Conservation (phyloP, 2,888 invertebrate genomes). For the Villa cingulata region DNA sequence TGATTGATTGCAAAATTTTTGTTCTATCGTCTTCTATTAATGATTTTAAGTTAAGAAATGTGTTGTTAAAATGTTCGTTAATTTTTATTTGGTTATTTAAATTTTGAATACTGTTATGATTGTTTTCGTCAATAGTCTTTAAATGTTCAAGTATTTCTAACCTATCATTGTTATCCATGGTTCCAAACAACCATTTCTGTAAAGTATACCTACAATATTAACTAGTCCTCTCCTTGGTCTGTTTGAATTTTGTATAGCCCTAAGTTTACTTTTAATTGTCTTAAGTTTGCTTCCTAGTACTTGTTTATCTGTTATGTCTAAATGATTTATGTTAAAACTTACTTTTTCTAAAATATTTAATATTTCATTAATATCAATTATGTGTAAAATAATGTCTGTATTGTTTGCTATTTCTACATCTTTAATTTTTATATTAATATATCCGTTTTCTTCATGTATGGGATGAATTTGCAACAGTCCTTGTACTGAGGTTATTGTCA, state of each 20-base stretch:
- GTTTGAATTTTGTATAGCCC: not conserved
- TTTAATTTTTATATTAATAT: not conserved
- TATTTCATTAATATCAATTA: not conserved
- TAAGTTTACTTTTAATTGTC: not conserved
- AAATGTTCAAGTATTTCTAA: not conserved
- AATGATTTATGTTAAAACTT: not conserved
- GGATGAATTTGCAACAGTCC: not conserved
- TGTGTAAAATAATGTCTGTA: not conserved
- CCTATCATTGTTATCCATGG: not conserved
- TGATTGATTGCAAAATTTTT: conserved; percentile 1
- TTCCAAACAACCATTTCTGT: not conserved
- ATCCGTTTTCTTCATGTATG: not conserved
- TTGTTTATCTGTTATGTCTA: not conserved
- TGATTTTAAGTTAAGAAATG: not conserved
- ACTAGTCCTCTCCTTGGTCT: conserved; percentile 1
- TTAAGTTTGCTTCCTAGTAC: not conserved
- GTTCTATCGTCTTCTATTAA: conserved; percentile 1
- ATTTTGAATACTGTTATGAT: too few species aligned
- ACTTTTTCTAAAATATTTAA: not conserved
- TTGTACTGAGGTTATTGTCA: not conserved
- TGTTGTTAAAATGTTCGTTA: not conserved
- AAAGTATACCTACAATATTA: not conserved
- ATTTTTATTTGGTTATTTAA: too few species aligned
- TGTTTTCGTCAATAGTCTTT: too few species aligned
- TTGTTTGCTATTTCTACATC: not conserved